Evolutionary conservation across 2,113 vertebrate genomes (phyloP).

Genomic region (Fulmarus glacialis): DNA sequence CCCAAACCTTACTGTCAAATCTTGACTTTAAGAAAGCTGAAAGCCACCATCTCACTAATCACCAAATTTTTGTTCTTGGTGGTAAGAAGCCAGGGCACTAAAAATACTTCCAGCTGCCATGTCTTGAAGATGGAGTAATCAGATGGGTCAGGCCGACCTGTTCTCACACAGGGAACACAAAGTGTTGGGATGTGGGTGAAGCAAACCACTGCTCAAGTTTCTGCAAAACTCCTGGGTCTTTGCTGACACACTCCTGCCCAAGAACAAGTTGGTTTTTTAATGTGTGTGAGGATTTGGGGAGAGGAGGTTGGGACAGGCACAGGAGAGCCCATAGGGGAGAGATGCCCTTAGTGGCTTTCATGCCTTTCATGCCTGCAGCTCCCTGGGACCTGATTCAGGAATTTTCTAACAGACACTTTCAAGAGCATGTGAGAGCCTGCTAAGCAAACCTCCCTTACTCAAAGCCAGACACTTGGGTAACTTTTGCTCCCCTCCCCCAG

Average conservation of each 20-base stretch:
- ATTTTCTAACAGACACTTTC: slow-evolving; percentile 54
- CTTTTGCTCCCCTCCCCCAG: neutral
- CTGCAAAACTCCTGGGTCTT: neutral
- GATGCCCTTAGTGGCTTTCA: slow-evolving; percentile 39
- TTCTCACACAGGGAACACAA: accelerated
- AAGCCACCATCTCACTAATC: neutral
- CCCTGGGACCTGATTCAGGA: slow-evolving; percentile 56
- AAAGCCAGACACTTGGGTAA: slow-evolving; percentile 1
- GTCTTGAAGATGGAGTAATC: neutral
- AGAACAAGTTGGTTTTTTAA: neutral
- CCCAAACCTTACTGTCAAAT: neutral
- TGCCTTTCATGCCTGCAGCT: slow-evolving; percentile 51
- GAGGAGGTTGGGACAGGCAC: neutral
- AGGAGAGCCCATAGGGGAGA: neutral
- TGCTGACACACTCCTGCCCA: slow-evolving; percentile 2
- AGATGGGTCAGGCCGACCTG: neutral
- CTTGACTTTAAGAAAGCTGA: neutral
- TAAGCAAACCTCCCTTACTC: slow-evolving; percentile 3
- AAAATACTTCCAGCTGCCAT: neutral
- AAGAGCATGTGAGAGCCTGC: slow-evolving; percentile 37
- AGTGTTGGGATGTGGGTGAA: neutral
- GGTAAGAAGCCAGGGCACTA: neutral
- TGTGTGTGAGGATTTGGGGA: neutral
- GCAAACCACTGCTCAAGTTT: neutral
- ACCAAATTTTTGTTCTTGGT: neutral